Evolutionary conservation across 2,888 invertebrate species (phyloP), one percentile per base, ranked within the genome.

Genomic region (Microctonus aethiopoides): DNA sequence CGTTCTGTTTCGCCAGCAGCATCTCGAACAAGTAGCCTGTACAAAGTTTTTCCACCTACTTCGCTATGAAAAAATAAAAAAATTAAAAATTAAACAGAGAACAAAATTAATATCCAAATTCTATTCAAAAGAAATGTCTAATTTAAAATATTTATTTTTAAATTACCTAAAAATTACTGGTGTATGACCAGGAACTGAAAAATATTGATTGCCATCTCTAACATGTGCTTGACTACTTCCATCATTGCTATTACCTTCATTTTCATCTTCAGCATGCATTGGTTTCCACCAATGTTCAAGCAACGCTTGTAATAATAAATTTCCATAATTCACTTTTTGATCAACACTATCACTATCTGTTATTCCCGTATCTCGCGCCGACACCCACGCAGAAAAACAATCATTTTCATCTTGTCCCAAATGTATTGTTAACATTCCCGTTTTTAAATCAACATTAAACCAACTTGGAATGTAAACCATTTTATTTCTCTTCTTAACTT

Each of bases 401-500:
- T 99, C 99, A 0, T 95, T 95, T 88, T 99, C 99, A 85, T 99
- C 99, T 86, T 96, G 95, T 0, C 95, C 95, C 79, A 99, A 90
- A 83, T 99, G 98, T 85, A 99, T 96, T 9, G 98, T 98, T 80
- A 99, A 89, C 95, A 99, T 95, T 74, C 99, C 99, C 71, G 98
- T 99, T 89, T 99, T 99, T 59, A 99, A 91, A 88, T 99, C 99
- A 56, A 99, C 97, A 76, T 95, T 95, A 86, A 99, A 99, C 99
- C 99, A 99, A 88, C 96, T 98, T 32, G 99, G 99, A 80, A 99
- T 97, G 86, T 94, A 97, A 63, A 99, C 93, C 90, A 94, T 94
- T 88, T 97, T 95, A 80, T 94, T 95, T 73, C 95, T 89, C 82
- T 95, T 95, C 84, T 98, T 97, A 0, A 96, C 91, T 88, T 98